phyloP scores from a whole-genome alignment of 2,113 vertebrate species.

The Actenoides lindsayi region DNA sequence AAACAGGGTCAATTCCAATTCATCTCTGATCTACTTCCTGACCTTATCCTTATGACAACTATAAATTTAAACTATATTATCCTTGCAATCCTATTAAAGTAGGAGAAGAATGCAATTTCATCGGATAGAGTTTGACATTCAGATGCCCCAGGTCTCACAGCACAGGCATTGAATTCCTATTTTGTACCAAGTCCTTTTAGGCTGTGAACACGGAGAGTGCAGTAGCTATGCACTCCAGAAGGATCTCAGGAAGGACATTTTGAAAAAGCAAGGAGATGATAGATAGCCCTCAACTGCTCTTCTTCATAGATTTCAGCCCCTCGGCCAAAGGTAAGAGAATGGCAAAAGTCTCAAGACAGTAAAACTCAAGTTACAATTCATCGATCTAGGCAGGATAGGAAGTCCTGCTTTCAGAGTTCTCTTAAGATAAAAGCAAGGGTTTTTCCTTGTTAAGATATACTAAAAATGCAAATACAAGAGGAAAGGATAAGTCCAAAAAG shows the following conservation, averaged over 20 bases:
- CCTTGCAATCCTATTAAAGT: constrained; percentile 41
- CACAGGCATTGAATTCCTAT: neutral
- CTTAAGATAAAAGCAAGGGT: neutral
- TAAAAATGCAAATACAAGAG: neutral
- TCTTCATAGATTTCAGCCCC: neutral
- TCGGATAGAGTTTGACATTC: constrained; percentile 26
- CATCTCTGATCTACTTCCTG: constrained; percentile 9
- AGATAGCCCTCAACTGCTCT: neutral
- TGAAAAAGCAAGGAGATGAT: neutral
- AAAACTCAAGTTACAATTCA: neutral
- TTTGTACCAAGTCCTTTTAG: neutral
- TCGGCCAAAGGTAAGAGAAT: neutral
- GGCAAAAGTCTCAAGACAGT: neutral
- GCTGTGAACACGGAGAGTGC: neutral
- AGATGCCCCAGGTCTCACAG: neutral
- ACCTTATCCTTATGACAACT: constrained; percentile 55
- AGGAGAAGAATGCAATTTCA: constrained; percentile 37
- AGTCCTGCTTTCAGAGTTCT: neutral
- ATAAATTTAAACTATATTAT: constrained; percentile 62
- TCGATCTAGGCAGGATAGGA: neutral
- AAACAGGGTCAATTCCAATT: constrained; percentile 41
- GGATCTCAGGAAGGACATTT: neutral
- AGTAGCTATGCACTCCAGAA: neutral
- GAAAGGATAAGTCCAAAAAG: neutral
- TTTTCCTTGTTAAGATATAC: neutral